Conservation (phyloP, 2,797 vertebrate species). For the Enoplosus armatus region DNA sequence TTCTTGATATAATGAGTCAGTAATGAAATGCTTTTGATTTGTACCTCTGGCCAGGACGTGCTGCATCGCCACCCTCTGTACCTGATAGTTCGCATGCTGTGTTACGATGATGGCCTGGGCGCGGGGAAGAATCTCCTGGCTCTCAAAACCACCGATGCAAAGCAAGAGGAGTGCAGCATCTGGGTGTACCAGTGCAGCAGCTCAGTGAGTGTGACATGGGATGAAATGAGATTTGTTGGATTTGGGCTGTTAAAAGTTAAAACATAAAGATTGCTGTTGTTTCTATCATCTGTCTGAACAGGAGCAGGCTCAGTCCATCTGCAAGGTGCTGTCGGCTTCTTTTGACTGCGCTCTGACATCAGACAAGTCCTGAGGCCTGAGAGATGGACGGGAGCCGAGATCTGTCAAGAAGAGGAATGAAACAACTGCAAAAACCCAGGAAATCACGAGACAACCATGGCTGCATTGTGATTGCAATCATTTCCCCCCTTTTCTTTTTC, state of each 20-base stretch:
- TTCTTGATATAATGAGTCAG: not conserved
- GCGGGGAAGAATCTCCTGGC: conserved; percentile 95
- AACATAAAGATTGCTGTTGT: not conserved
- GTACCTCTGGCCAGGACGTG: conserved; percentile 87
- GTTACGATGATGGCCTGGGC: conserved; percentile 96
- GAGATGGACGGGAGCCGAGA: not conserved
- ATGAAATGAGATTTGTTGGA: too few relatives aligned
- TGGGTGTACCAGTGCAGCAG: conserved; percentile 98
- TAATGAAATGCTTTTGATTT: conserved; percentile 5
- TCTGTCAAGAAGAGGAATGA: not conserved
- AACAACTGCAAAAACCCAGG: conserved; percentile 21
- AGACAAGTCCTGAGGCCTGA: conserved; percentile 89
- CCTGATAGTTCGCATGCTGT: conserved; percentile 95
- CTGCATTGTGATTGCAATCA: not conserved
- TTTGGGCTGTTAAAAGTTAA: not conserved
- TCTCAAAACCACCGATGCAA: conserved; percentile 92
- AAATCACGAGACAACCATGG: conserved; percentile 29
- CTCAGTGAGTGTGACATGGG: conserved; percentile 89
- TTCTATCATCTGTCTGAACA: conserved; percentile 60
- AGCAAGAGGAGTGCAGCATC: conserved; percentile 91
- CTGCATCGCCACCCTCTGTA: conserved; percentile 95
- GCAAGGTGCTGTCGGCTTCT: conserved; percentile 93
- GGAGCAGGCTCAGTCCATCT: conserved; percentile 98
- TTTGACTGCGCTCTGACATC: conserved; percentile 93
- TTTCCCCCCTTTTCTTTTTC: conserved; percentile 18